Evolutionary conservation across 2,888 invertebrate genomes (phyloP).

Genomic region (Lasioglossum leucozonium): DNA sequence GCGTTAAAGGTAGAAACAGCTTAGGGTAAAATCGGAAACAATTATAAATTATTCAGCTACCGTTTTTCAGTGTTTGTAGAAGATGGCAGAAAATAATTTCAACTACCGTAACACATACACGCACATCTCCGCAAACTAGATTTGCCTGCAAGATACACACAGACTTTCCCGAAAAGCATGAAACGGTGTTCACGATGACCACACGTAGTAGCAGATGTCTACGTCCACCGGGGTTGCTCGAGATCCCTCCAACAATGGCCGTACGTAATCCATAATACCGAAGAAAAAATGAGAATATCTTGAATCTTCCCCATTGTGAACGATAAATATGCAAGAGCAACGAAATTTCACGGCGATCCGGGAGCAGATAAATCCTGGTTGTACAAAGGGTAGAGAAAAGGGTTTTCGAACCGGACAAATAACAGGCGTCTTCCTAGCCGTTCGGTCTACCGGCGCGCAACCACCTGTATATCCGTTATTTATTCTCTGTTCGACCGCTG

Average conservation of each 20-base stretch:
- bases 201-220: not conserved
- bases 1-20: too few relatives aligned
- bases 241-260: not conserved
- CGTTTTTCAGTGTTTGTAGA: too few relatives aligned
- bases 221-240: not conserved
- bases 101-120: too few relatives aligned
- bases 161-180: not conserved
- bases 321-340: slow-evolving; percentile 36
- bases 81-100: not conserved
- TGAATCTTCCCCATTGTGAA: not conserved
- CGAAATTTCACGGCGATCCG: slow-evolving; percentile 33
- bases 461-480: slow-evolving; percentile 77
- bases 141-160: not conserved
- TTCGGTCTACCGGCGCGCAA: slow-evolving; percentile 55
- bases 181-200: not conserved
- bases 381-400: not conserved
- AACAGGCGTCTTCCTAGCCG: slow-evolving; percentile 46
- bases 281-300: not conserved
- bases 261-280: not conserved
- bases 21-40: too few relatives aligned
- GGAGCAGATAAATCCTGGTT: slow-evolving; percentile 25
- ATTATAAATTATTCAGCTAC: too few relatives aligned
- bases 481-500: slow-evolving; percentile 74
- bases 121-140: not conserved
- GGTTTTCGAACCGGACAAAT: slow-evolving; percentile 35